phyloP scores from a whole-genome alignment of 2,888 invertebrate genomes.

The Bembecia ichneumoniformis region DNA sequence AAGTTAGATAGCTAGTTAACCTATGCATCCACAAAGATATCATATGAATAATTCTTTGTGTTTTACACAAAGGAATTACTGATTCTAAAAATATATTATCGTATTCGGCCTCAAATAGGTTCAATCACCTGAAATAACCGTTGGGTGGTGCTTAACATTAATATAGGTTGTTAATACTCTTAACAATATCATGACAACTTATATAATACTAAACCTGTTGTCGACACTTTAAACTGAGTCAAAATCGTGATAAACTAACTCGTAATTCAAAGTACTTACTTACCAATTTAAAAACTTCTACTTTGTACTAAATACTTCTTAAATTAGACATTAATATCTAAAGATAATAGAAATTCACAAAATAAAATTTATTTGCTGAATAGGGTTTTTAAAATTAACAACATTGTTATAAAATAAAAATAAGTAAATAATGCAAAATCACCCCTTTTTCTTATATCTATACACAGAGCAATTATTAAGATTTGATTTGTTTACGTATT shows the following conservation, averaged over 20 bases:
- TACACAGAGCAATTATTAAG: too few relatives aligned
- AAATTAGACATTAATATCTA: not conserved
- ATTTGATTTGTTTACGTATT: too few relatives aligned
- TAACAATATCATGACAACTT: constrained; percentile 43
- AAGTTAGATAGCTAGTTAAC: not conserved
- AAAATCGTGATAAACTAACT: not conserved
- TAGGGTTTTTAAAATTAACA: constrained; percentile 3
- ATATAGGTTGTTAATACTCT: constrained; percentile 30
- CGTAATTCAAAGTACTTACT: not conserved
- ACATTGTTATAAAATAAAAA: constrained; percentile 15
- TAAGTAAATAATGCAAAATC: too few relatives aligned
- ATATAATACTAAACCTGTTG: constrained; percentile 40
- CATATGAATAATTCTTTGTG: not conserved
- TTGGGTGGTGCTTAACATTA: constrained; percentile 24
- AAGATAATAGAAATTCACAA: constrained; percentile 3
- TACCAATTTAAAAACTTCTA: not conserved
- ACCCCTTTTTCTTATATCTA: too few relatives aligned
- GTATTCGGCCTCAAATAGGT: constrained; percentile 10
- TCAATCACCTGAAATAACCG: constrained; percentile 40
- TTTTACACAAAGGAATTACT: constrained; percentile 1
- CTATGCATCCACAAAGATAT: not conserved
- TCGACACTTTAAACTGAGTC: constrained; percentile 30
- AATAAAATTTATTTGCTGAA: constrained; percentile 1
- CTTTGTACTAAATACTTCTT: not conserved
- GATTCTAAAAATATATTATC: constrained; percentile 7